A percentile compares a stretch with the other conserved stretches of the same genome.
Conservation (phyloP, 2,797 vertebrate species). For the Lophotriccus pileatus region DNA sequence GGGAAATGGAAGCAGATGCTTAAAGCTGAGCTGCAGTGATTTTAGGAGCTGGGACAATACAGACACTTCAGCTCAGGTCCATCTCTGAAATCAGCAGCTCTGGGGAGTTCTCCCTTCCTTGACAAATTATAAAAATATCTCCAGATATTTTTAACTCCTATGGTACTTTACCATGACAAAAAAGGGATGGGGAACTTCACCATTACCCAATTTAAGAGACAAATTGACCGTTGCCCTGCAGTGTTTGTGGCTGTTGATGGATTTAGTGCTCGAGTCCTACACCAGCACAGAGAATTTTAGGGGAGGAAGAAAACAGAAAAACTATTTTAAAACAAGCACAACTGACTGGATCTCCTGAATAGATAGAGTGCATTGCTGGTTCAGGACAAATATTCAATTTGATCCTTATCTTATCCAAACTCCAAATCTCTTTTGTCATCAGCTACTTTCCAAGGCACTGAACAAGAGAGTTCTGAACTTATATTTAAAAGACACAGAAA, state of each 20-base stretch:
- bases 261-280: background rate
- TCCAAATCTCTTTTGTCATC: constrained; percentile 7
- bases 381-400: constrained; percentile 43
- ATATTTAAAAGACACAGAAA: background rate
- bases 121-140: background rate
- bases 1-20: background rate
- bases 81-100: background rate
- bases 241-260: background rate
- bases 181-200: background rate
- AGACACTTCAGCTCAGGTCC: background rate
- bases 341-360: background rate
- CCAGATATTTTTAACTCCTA: background rate
- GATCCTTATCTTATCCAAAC: constrained; percentile 33
- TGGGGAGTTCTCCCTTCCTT: background rate
- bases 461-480: background rate
- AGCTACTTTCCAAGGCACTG: background rate
- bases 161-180: background rate
- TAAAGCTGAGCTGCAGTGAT: background rate
- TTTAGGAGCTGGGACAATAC: background rate
- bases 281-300: background rate
- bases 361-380: background rate
- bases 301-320: background rate
- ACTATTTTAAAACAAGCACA: constrained; percentile 1
- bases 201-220: background rate
- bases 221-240: background rate